A percentile compares a stretch with the other conserved stretches of the same genome.
Evolutionary conservation across 1,140 invertebrate genomes (phyloP).

Genomic region (Listronotus oregonensis): DNA sequence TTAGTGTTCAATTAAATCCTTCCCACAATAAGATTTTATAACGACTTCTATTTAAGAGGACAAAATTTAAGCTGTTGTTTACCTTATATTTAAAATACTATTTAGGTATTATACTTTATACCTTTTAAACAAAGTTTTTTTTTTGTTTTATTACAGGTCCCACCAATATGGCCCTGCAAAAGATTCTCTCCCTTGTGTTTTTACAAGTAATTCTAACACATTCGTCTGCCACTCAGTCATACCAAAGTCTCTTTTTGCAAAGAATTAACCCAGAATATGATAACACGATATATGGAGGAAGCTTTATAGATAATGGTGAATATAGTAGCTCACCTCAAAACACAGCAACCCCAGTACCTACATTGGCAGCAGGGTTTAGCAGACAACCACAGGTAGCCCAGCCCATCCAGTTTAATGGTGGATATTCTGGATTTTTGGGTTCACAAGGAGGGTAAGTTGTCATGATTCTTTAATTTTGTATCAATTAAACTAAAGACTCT

Average conservation of each 20-base stretch:
- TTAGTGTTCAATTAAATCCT: no score
- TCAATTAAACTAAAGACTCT: no score
- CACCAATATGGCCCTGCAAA: conserved; percentile 15
- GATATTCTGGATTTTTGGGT: conserved; percentile 17
- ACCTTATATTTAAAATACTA: no score
- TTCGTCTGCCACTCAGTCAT: not conserved
- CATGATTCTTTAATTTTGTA: no score
- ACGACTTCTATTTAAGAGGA: no score
- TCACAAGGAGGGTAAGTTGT: conserved; percentile 15
- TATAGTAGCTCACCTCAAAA: conserved; percentile 13
- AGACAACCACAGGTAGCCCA: conserved; percentile 7
- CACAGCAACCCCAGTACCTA: not conserved
- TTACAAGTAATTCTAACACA: not conserved
- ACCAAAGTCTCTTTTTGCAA: conserved; percentile 27
- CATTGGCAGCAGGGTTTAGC: conserved; percentile 1
- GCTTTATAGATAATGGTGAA: conserved; percentile 19
- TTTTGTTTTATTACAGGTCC: conserved; percentile 6
- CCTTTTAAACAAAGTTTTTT: no score
- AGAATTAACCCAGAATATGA: conserved; percentile 24
- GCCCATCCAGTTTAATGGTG: conserved; percentile 18
- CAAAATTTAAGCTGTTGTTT: no score
- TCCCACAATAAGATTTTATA: no score
- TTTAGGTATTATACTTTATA: no score
- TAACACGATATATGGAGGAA: conserved; percentile 21
- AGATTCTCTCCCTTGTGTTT: conserved; percentile 9